phyloP scores from a whole-genome alignment of 2,888 invertebrate species.

The Timema podura region DNA sequence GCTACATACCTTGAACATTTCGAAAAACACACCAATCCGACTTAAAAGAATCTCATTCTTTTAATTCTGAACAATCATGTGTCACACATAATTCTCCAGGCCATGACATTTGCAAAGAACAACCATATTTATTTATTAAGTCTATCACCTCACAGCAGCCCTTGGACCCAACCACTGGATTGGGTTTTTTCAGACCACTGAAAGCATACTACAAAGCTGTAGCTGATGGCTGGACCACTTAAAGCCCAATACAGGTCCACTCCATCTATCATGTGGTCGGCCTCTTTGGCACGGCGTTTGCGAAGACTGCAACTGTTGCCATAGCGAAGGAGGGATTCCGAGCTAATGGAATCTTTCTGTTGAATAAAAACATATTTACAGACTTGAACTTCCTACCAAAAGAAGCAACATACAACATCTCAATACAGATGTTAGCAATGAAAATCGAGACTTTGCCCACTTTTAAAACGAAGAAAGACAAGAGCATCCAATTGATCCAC shows the following conservation, averaged over 20 bases:
- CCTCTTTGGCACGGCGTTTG: constrained; percentile 11
- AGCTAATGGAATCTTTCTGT: constrained; percentile 15
- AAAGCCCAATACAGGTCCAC: background rate
- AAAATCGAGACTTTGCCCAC: too few relatives aligned
- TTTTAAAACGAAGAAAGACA: too few relatives aligned
- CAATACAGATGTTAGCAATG: too few relatives aligned
- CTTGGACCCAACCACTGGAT: constrained; percentile 7
- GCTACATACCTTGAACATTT: constrained; percentile 9
- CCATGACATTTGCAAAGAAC: background rate
- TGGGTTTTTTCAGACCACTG: background rate
- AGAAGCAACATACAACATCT: background rate
- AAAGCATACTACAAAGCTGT: constrained; percentile 2
- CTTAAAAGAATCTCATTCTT: background rate
- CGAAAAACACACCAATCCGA: constrained; percentile 4
- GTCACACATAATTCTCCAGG: constrained; percentile 3
- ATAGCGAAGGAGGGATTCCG: constrained; percentile 8
- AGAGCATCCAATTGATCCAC: too few relatives aligned
- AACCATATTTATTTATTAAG: background rate
- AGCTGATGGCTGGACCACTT: background rate
- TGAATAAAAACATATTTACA: constrained; percentile 9
- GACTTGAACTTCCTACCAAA: constrained; percentile 8
- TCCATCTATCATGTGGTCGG: background rate
- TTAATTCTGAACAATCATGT: constrained; percentile 1
- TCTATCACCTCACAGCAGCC: constrained; percentile 6
- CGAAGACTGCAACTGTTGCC: constrained; percentile 3